Conservation (phyloP, 2,113 vertebrate species). For the Cynopterus brachyotis region DNA sequence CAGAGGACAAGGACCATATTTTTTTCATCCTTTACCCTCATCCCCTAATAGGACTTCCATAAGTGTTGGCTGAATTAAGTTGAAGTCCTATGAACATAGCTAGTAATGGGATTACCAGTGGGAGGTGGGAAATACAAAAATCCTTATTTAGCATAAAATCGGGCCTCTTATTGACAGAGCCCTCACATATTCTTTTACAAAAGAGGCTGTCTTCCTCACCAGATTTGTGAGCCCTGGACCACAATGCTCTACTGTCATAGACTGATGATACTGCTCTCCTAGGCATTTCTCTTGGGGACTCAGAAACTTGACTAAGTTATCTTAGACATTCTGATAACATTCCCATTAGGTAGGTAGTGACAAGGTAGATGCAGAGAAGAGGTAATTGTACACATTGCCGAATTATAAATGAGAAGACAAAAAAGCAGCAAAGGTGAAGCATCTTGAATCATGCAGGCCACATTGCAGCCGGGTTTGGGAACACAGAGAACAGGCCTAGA, state of each 20-base stretch:
- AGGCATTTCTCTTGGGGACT: neutral
- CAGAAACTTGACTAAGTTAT: conserved; percentile 8
- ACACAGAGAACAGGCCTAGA: neutral
- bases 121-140: conserved; percentile 24
- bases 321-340: neutral
- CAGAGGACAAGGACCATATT: neutral
- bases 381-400: neutral
- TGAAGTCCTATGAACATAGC: neutral
- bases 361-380: neutral
- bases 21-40: neutral
- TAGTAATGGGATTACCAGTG: neutral
- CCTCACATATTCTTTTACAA: neutral
- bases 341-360: neutral
- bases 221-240: neutral
- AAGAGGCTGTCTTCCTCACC: neutral
- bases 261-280: neutral
- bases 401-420: neutral
- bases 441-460: neutral
- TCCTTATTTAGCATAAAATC: conserved; percentile 46
- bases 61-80: neutral
- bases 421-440: neutral
- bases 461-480: fast-evolving
- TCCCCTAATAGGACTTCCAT: neutral
- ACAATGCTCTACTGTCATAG: neutral
- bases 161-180: conserved; percentile 18